Base-by-base conservation (phyloP, 2,888 invertebrate genomes). In the Theodoxus fluviatilis region DNA sequence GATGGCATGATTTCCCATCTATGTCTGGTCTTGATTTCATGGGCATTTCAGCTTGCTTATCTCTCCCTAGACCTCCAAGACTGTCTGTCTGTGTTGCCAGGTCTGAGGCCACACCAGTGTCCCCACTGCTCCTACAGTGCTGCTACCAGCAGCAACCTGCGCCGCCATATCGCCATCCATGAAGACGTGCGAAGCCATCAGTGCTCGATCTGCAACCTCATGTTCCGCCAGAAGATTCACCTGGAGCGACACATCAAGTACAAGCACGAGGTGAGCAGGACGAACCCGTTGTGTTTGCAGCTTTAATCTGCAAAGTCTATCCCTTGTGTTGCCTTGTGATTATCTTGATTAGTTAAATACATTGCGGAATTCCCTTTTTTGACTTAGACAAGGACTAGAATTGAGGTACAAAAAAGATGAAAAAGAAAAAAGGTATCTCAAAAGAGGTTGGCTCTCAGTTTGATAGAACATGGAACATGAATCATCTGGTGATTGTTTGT, bases 201-300 rank as follows among this genome's bases (percentile, higher is more conserved):
- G 43, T 86, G 86, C 74, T 59, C 55, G 33, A 70, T 74, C 18
- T 86, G 86, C 74, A 72, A 73, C 7, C 73, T 79, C 31, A 73
- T 74, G 66, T 86, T 85, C 74, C 69, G 83, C 63, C 86, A 86
- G 79, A 86, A 86, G 72, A 84, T 85, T 37, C 86, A 86, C 71
- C 80, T 86, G 57, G 81, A 83, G 66, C 73, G 85, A 40, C 86
- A 86, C 71, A 75, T 84, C 57, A 82, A 82, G 67, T 85, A 84
- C 69, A 83, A 80, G 74, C 85, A 85, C 74, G 80, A 83, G 83
- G 85, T 84, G 67, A 12, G 59, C 55, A 33, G 31, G 28, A n/a
- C n/a, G n/a, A 43, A 28, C n/a, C n/a, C n/a, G n/a, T n/a, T n/a
- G n/a, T n/a, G n/a, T n/a, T n/a, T n/a, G n/a, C n/a, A n/a, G n/a